These are phyloP conservation scores for Seriola rivoliana DNA, from an alignment of 2,113 vertebrate genomes.

Conservation along the genomic window DNA sequence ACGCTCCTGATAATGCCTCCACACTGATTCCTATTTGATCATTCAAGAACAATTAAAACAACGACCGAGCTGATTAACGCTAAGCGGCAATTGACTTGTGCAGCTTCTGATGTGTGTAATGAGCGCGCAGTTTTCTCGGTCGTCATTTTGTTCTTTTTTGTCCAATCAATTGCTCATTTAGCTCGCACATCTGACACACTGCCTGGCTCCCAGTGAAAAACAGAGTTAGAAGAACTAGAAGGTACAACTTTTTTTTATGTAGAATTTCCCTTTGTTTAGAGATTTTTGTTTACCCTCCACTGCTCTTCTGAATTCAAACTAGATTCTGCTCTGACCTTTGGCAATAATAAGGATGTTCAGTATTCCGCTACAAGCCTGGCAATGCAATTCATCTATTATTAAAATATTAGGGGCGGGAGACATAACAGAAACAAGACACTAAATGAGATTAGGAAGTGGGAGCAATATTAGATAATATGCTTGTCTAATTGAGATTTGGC, in stretches of 20 bases:
- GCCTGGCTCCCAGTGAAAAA: constrained; percentile 1
- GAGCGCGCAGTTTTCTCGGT: constrained; percentile 9
- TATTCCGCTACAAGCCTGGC: constrained; percentile 19
- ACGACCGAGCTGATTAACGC: constrained; percentile 63
- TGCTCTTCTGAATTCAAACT: constrained; percentile 1
- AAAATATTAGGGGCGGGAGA: constrained; percentile 49
- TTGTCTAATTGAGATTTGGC: constrained; percentile 75
- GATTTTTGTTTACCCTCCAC: constrained; percentile 5
- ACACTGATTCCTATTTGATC: constrained; percentile 74
- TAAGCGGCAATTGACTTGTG: constrained; percentile 57
- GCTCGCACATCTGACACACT: constrained; percentile 5
- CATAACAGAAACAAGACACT: constrained; percentile 62
- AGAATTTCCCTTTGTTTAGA: constrained; percentile 5
- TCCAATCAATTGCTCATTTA: constrained; percentile 42
- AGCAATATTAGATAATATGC: constrained; percentile 74
- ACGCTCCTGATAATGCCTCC: constrained; percentile 63
- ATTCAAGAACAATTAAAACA: constrained; percentile 67
- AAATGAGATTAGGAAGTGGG: constrained; percentile 73
- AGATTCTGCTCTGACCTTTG: constrained; percentile 38
- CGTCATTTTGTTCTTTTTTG: constrained; percentile 32
- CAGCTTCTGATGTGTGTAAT: constrained; percentile 55
- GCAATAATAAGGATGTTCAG: constrained; percentile 17
- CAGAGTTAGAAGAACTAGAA: too few relatives aligned
- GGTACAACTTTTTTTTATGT: neutral
- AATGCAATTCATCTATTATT: constrained; percentile 73